phyloP scores from a whole-genome alignment of 2,797 vertebrate genomes.

The Notolepis coatsorum region DNA sequence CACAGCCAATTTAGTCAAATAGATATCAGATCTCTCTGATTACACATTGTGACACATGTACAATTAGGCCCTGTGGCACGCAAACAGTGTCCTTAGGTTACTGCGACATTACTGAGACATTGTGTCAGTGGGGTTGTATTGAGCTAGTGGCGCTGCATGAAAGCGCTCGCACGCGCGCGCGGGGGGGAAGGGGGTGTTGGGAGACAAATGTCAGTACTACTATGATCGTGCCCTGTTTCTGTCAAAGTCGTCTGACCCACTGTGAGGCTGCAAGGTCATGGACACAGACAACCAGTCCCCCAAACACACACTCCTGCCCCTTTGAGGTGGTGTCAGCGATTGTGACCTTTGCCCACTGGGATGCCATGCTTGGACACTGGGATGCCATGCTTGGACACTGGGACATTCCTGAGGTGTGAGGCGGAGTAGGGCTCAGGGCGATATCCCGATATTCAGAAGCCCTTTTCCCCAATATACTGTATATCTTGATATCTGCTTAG shows the following conservation, averaged over 20 bases:
- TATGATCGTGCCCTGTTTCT: constrained; percentile 63
- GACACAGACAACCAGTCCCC: constrained; percentile 10
- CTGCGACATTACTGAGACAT: constrained; percentile 37
- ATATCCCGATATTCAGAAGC: neutral
- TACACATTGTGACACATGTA: constrained; percentile 61
- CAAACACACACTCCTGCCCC: constrained; percentile 7
- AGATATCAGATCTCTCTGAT: constrained; percentile 57
- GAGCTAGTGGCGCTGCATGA: constrained; percentile 24
- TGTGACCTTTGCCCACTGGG: constrained; percentile 39
- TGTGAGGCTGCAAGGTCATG: constrained; percentile 28
- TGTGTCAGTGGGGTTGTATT: constrained; percentile 39
- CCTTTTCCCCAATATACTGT: constrained; percentile 1
- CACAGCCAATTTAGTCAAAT: constrained; percentile 52
- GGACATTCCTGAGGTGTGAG: constrained; percentile 27
- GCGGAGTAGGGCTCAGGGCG: neutral
- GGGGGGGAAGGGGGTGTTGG: constrained; percentile 10
- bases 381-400: constrained; percentile 13
- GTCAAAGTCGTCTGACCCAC: constrained; percentile 56
- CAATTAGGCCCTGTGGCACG: constrained; percentile 18
- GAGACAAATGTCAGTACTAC: constrained; percentile 41
- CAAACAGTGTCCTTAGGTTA: constrained; percentile 34
- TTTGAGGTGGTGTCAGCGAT: constrained; percentile 39
- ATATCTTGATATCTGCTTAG: too few species aligned
- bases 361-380: neutral
- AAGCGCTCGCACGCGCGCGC: too few species aligned